phyloP scores from a whole-genome alignment of 2,113 vertebrate genomes.

The Tachysurus fulvidraco region DNA sequence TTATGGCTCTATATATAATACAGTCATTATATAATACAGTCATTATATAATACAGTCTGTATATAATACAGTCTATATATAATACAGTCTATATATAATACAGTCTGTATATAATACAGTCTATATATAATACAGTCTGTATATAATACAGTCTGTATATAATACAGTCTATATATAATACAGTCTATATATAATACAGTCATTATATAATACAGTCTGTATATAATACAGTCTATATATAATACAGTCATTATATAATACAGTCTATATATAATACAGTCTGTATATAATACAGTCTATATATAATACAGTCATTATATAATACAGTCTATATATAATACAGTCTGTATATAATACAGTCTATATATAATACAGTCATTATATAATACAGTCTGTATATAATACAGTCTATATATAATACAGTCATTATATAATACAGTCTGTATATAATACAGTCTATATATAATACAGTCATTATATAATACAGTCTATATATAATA shows the following conservation, averaged over 20 bases:
- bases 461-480: neutral
- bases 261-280: neutral
- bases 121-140: neutral
- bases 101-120: neutral
- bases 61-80: too few species aligned
- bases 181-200: neutral
- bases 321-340: neutral
- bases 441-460: too few species aligned
- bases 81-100: neutral
- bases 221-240: too few species aligned
- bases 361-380: neutral
- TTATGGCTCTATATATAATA: neutral
- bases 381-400: too few species aligned
- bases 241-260: neutral
- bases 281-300: neutral
- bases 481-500: neutral
- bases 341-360: neutral
- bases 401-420: neutral
- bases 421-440: neutral
- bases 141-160: too few species aligned
- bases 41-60: too few species aligned
- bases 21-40: neutral
- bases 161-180: neutral
- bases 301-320: neutral
- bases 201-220: too few species aligned